A percentile compares a stretch with the other conserved stretches of the same genome.
Evolutionary conservation across 2,888 invertebrate species (phyloP).

Genomic region (Magallana nippona): DNA sequence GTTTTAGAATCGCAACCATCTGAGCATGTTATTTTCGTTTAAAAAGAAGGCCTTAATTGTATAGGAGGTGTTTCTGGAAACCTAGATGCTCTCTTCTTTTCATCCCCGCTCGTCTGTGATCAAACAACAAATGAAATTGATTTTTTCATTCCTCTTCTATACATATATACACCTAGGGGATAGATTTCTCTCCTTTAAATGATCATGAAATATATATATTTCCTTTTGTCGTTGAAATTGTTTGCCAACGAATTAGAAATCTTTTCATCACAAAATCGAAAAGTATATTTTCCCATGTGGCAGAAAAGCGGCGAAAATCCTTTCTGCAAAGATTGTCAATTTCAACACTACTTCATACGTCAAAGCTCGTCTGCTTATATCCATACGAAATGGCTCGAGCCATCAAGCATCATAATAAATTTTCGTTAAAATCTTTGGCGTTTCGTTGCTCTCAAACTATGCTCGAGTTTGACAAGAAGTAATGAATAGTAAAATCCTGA

Average conservation of each 20-base stretch:
- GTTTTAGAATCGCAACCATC: neutral
- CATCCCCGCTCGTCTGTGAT: slow-evolving; percentile 12
- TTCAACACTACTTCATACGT: slow-evolving; percentile 18
- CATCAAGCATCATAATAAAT: neutral
- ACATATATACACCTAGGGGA: neutral
- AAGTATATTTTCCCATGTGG: slow-evolving; percentile 13
- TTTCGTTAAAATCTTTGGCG: neutral
- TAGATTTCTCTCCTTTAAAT: slow-evolving; percentile 3
- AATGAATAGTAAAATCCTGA: neutral
- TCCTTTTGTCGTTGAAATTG: slow-evolving; percentile 1
- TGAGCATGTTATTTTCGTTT: neutral
- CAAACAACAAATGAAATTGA: slow-evolving; percentile 21
- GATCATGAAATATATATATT: slow-evolving; percentile 28
- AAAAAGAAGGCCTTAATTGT: neutral
- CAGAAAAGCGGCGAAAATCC: neutral
- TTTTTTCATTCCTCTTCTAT: slow-evolving; percentile 7
- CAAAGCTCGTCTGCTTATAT: neutral
- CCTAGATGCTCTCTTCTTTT: neutral
- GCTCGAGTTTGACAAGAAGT: slow-evolving; percentile 1
- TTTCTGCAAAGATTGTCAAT: slow-evolving; percentile 5
- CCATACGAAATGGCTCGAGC: neutral
- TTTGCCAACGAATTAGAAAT: slow-evolving; percentile 20
- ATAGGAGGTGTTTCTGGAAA: neutral
- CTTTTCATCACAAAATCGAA: neutral
- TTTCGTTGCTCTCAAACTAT: neutral